Evolutionary conservation across 2,797 vertebrate genomes (phyloP).

Genomic region (Parotocinclus haroldoi): DNA sequence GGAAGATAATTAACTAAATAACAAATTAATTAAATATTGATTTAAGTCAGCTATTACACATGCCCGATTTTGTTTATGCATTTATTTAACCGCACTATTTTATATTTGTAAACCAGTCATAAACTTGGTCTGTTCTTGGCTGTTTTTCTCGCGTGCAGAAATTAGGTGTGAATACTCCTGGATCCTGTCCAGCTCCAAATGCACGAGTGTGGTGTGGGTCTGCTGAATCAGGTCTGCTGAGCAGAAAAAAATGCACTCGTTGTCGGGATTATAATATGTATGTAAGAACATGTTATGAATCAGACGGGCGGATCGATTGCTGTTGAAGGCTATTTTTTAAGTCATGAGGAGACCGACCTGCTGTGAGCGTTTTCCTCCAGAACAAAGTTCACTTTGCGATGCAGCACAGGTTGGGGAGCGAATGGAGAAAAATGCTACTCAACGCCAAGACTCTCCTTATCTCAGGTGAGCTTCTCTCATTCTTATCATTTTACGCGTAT

Average conservation of each 20-base stretch:
- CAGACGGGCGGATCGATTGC: background rate
- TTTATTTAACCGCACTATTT: too few species aligned
- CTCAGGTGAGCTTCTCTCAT: constrained; percentile 27
- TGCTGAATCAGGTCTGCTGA: too few species aligned
- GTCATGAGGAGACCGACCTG: constrained; percentile 37
- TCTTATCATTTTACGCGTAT: too few species aligned
- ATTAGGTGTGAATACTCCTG: background rate
- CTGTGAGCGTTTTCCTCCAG: constrained; percentile 15
- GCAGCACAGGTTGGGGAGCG: constrained; percentile 23
- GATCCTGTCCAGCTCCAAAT: background rate
- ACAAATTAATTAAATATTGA: too few species aligned
- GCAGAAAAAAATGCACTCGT: too few species aligned
- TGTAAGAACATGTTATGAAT: background rate
- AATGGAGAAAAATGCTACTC: constrained; percentile 26
- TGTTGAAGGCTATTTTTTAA: background rate
- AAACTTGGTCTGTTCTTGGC: too few species aligned
- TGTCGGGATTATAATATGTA: too few species aligned
- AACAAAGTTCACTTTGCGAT: constrained; percentile 18
- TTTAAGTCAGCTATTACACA: too few species aligned
- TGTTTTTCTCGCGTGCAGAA: too few species aligned
- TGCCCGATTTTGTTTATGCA: too few species aligned
- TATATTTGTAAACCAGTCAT: too few species aligned
- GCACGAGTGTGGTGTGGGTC: background rate
- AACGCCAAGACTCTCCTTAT: constrained; percentile 26
- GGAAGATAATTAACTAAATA: too few species aligned